Evolutionary conservation across 2,797 vertebrate species (phyloP).

Genomic region (Typhlichthys subterraneus): DNA sequence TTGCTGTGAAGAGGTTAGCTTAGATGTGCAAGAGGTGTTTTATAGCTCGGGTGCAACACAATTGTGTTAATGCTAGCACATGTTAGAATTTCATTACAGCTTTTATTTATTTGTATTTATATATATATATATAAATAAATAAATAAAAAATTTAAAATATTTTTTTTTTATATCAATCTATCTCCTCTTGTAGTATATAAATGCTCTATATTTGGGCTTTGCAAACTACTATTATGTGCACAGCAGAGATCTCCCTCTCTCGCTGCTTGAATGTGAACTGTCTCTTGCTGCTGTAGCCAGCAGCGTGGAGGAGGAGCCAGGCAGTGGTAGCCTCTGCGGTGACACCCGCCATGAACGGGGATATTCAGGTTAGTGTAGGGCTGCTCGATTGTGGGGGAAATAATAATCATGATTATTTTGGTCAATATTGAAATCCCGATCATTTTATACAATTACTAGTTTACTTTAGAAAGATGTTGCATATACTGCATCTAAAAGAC

Average conservation of each 20-base stretch:
- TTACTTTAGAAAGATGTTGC: no score
- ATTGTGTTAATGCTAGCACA: neutral
- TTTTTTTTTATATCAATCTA: no score
- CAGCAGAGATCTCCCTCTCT: conserved; percentile 39
- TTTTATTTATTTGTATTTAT: neutral
- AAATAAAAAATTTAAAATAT: no score
- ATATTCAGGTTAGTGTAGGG: conserved; percentile 75
- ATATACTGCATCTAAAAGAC: no score
- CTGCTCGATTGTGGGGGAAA: no score
- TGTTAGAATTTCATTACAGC: neutral
- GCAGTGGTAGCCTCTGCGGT: conserved; percentile 75
- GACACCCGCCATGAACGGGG: conserved; percentile 83
- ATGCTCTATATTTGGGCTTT: neutral
- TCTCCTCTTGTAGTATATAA: neutral
- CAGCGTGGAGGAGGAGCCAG: conserved; percentile 83
- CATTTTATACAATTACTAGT: no score
- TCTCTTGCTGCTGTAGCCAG: conserved; percentile 83
- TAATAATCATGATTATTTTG: no score
- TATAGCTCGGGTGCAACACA: neutral
- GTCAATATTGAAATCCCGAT: no score
- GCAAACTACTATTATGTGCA: neutral
- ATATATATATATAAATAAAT: no score
- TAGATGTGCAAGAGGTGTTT: neutral
- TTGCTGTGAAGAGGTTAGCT: neutral
- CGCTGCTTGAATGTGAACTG: conserved; percentile 51